Evolutionary conservation across 2,113 vertebrate genomes (phyloP), one percentile per base, ranked within the genome.

Genomic region (Heteronetta atricapilla): DNA sequence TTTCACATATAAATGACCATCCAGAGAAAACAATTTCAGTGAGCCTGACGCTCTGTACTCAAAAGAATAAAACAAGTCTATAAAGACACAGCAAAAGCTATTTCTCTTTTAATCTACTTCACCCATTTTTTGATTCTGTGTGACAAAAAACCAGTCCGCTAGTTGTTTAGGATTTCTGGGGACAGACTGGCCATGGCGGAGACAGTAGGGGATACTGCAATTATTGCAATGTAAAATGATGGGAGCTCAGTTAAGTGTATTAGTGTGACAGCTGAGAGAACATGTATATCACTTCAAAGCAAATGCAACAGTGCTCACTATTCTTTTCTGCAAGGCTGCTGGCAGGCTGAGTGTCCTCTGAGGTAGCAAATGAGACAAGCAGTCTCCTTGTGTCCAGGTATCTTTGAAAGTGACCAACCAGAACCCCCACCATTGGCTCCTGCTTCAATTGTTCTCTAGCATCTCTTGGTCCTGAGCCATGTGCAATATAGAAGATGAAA

Each of bases 1-100:
- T 94, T 97, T 93, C 91, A 92, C 58, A 77, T 70, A 93, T 66
- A 94, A 92, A 94, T 95, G 94, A 85, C 91, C 85, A 85, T 86
- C 28, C 67, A 79, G 62, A 53, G 84, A 94, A 96, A 92, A 25
- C 58, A 79, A 52, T 96, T 93, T 86, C 62, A 73, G 44, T 89
- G 40, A 86, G 63, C 50, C 53, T 92, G 62, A 50, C 10, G 1
- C 83, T 90, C 77, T 36, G 34, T 72, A 82, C 74, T 91, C 78
- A 74, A 86, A 95, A 92, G 86, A 93, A 93, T 82, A 83, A 95
- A 96, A 62, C 44, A 77, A 80, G 77, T 84, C 88, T 89, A 62
- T 90, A 84, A 90, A 90, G 80, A 83, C 42, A 79, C 14, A 67
- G 50, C 77, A 33, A 84, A 95, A 92, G 58, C 62, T 90, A 66